Base-by-base conservation (phyloP, 2,113 vertebrate genomes). In the Myanophis thanlyinensis region DNA sequence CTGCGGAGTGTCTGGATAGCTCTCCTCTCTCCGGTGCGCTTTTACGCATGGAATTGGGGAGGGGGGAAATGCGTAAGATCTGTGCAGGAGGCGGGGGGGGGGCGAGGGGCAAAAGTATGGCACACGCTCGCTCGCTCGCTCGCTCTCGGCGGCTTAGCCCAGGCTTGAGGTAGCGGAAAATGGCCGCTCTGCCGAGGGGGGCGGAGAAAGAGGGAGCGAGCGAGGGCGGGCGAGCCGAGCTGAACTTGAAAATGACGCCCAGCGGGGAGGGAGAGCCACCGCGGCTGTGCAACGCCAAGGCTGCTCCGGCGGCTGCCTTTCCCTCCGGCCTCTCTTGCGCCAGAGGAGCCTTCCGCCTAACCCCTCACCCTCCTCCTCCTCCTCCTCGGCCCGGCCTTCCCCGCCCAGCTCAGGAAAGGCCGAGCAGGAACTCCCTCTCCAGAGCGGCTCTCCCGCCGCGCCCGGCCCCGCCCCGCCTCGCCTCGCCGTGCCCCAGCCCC, bases 171-270 rank as follows among this genome's bases (percentile, higher is more conserved):
- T 94, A 96, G 95, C 98, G 98, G 98, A 99, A 99, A 99, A 99
- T 98, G 98, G 98, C 98, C 98, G 98, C 98, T 95, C 95, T 44
- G 93, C 97, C 97, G 98, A 98, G 98, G 98, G 98, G 98, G 98
- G 98, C 97, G 98, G 98, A 97, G 97, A 97, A 94, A 84, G 95
- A 97, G 93, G 96, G n/a, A n/a, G 96, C 96, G 95, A n/a, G 96
- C 96, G 95, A 97, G 97, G 97, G n/a, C n/a, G n/a, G 15, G 95
- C 96, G 95, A 97, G 97, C 97, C 96, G 98, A 96, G 95, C 93
- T 97, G 97, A 98, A 98, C 97, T 97, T 98, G 97, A 96, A 96
- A 96, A 95, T 91, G 96, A 97, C 95, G 95, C 94, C 98, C 96
- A 48, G 51, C 27, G 30, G 62, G 97, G 98, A 96, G 48, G 22